phyloP scores from a whole-genome alignment of 2,797 vertebrate species.

The Hydrocynus forskahlii region DNA sequence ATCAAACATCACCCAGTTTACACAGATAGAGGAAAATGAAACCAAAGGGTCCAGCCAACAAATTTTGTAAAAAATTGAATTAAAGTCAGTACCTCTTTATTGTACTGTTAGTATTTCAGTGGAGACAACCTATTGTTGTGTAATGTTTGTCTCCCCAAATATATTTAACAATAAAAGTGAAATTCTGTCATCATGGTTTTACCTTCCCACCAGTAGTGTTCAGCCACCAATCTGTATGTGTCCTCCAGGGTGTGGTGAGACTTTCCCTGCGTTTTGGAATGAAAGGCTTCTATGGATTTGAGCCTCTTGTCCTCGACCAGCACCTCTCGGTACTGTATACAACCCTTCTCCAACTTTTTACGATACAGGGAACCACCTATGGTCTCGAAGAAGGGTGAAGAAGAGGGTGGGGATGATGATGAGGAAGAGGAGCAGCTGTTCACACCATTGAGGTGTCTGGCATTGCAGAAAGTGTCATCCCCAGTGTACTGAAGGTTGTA shows the following conservation, averaged over 20 bases:
- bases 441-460: constrained; percentile 58
- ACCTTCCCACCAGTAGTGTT: constrained; percentile 89
- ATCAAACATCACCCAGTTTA: neutral
- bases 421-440: constrained; percentile 54
- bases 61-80: neutral
- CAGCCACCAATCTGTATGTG: constrained; percentile 83
- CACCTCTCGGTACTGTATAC: constrained; percentile 83
- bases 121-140: no score
- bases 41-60: neutral
- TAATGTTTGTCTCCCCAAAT: no score
- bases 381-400: constrained; percentile 75
- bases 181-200: constrained; percentile 41
- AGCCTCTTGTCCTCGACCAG: constrained; percentile 74
- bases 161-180: no score
- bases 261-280: constrained; percentile 71
- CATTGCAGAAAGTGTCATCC: constrained; percentile 63
- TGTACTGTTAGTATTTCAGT: neutral
- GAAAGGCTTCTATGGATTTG: constrained; percentile 76
- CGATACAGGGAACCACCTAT: constrained; percentile 81
- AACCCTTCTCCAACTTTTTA: constrained; percentile 81
- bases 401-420: constrained; percentile 5
- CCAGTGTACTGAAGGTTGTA: constrained; percentile 60
- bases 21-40: neutral
- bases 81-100: neutral
- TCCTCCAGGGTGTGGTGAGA: constrained; percentile 82